These are phyloP conservation scores for Zingel zingel DNA, from an alignment of 2,113 vertebrate genomes.

Conservation along the genomic window DNA sequence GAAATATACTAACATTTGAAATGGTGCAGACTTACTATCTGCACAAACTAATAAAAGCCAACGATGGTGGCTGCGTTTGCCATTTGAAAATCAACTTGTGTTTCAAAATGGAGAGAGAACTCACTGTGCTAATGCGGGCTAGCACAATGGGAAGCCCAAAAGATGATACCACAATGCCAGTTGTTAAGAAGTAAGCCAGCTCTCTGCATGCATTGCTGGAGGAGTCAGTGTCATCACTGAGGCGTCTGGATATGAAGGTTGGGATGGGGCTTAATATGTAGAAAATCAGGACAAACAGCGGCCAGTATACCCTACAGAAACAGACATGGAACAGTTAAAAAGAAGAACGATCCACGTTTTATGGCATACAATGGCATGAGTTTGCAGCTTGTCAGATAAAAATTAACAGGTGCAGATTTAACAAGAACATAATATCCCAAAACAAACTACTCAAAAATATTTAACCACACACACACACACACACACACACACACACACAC, in stretches of 20 bases:
- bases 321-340: not conserved
- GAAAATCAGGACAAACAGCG: constrained; percentile 94
- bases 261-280: constrained; percentile 93
- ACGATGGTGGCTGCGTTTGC: not conserved
- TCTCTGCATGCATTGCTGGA: constrained; percentile 94
- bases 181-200: constrained; percentile 94
- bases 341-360: not conserved
- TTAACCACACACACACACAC: not conserved
- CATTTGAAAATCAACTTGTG: not conserved
- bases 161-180: constrained; percentile 94
- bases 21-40: not conserved
- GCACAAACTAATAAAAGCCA: not conserved
- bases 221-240: constrained; percentile 89
- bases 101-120: constrained; percentile 52
- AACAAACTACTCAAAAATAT: not conserved
- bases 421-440: not conserved
- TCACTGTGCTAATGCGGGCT: constrained; percentile 88
- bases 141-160: constrained; percentile 93
- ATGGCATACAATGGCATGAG: not conserved
- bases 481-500: too few relatives aligned
- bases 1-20: not conserved
- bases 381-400: not conserved
- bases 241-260: constrained; percentile 90
- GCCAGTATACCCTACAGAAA: constrained; percentile 91
- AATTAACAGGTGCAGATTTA: not conserved